A percentile compares a stretch with the other conserved stretches of the same genome.
phyloP scores from a whole-genome alignment of 2,113 vertebrate species.

The Seriola aureovittata region DNA sequence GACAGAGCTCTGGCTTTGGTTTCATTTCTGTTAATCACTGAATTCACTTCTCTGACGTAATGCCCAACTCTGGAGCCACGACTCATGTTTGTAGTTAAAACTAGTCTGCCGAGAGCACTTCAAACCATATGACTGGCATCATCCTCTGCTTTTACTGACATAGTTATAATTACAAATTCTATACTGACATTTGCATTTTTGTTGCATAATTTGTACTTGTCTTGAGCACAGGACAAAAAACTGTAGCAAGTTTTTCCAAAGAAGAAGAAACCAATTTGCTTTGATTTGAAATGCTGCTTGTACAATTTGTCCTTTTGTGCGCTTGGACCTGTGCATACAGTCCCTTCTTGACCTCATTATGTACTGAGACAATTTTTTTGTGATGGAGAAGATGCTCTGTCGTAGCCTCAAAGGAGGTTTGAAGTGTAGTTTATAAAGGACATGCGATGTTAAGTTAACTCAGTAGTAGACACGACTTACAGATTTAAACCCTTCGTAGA shows the following conservation, averaged over 20 bases:
- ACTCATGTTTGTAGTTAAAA: conserved; percentile 16
- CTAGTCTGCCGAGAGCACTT: neutral
- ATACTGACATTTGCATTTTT: neutral
- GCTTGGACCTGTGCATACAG: neutral
- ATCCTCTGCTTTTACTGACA: neutral
- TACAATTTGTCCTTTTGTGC: neutral
- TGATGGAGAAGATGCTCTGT: neutral
- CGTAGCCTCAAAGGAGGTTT: neutral
- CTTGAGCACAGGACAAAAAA: neutral
- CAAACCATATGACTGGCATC: neutral
- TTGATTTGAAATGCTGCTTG: neutral
- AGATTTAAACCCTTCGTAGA: no score
- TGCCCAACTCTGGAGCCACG: conserved; percentile 12
- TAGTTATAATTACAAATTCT: neutral
- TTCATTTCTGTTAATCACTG: conserved; percentile 6
- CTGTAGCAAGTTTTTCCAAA: neutral
- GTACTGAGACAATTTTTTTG: neutral
- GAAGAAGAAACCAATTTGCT: neutral
- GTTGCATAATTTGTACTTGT: neutral
- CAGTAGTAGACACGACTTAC: no score
- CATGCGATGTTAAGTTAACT: no score
- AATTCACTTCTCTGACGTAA: conserved; percentile 26
- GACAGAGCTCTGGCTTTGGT: conserved; percentile 23
- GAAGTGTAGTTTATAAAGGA: neutral
- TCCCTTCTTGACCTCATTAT: neutral